Base-by-base conservation (phyloP, 2,113 vertebrate genomes). In the Plotosus lineatus region DNA sequence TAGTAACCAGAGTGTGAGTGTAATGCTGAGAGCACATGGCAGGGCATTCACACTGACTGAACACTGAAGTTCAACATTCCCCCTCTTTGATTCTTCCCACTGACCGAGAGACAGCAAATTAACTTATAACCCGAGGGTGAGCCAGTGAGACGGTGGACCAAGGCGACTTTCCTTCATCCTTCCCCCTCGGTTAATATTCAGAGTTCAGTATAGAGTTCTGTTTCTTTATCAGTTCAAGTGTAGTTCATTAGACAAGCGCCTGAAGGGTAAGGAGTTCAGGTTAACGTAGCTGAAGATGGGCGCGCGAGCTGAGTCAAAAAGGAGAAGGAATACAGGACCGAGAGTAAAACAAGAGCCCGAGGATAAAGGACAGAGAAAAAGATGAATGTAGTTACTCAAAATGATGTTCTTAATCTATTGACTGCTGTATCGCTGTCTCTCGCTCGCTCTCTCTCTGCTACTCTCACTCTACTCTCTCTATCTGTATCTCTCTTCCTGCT, bases 41-140 rank as follows among this genome's bases (percentile, higher is more conserved):
- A 36, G 40, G 31, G 84, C 56, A 21, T 77, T 69, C 65, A 81
- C 58, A 66, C 51, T 68, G 55, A 58, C 50, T 72, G 58, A 79
- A 46, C 73, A 33, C 21, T 26, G 56, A 42, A 50, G 72, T 77
- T 79, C 38, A 23, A 58, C 60, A 74, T 74, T 40, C 55, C 58
- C 56, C 58, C 48, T 66, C 58, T 48, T 71, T 46, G 56, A 38
- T 33, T 14, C 33, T 44, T 68, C 68, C 58, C 50, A 68, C 7
- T 69, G 63, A 76, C 40, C 48, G 55, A 56, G 46, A 80, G 65
- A 77, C 78, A 56, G 80, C 73, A 81, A 66, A 83, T 83, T 83
- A 80, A 50, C 66, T 75, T 76, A 26, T 31, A 66, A 44, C 78
- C 81, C 51, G 51, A 6, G 40, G 74, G 73, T 21, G 21, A 38